Conservation (phyloP, 2,797 vertebrate genomes). For the Mus minutoides region DNA sequence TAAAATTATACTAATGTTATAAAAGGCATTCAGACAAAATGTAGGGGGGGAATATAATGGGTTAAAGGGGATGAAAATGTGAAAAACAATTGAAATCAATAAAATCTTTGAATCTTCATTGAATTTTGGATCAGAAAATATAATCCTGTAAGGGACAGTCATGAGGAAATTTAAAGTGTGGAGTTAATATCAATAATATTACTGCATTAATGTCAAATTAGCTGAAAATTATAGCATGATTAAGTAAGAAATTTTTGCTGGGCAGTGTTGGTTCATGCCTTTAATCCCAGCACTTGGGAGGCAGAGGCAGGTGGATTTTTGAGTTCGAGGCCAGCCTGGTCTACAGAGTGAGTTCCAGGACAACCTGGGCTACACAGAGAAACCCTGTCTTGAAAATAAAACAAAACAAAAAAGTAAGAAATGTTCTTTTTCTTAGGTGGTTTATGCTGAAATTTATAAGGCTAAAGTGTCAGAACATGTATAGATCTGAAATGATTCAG, state of each 20-base stretch:
- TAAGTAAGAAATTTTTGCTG: constrained; percentile 41
- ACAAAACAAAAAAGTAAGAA: too few species aligned
- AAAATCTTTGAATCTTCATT: background rate
- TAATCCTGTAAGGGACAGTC: background rate
- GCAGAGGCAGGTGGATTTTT: too few species aligned
- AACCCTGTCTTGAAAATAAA: too few species aligned
- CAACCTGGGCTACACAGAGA: too few species aligned
- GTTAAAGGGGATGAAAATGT: constrained; percentile 13
- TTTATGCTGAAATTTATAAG: constrained; percentile 9
- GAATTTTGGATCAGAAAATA: constrained; percentile 24
- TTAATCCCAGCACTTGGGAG: too few species aligned
- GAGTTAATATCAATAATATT: constrained; percentile 14
- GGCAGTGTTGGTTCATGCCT: too few species aligned
- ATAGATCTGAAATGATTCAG: constrained; percentile 33
- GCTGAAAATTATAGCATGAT: background rate
- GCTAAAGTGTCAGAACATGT: constrained; percentile 26
- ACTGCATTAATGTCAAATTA: constrained; percentile 28
- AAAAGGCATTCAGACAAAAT: constrained; percentile 42
- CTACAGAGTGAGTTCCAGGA: too few species aligned
- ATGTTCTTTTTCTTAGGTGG: constrained; percentile 29
- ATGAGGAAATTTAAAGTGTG: constrained; percentile 17
- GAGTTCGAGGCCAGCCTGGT: too few species aligned
- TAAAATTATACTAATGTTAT: background rate
- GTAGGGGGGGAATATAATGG: background rate
- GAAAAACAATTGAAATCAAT: background rate